Base-by-base conservation (phyloP, 1,140 invertebrate genomes). In the Halyomorpha halys region DNA sequence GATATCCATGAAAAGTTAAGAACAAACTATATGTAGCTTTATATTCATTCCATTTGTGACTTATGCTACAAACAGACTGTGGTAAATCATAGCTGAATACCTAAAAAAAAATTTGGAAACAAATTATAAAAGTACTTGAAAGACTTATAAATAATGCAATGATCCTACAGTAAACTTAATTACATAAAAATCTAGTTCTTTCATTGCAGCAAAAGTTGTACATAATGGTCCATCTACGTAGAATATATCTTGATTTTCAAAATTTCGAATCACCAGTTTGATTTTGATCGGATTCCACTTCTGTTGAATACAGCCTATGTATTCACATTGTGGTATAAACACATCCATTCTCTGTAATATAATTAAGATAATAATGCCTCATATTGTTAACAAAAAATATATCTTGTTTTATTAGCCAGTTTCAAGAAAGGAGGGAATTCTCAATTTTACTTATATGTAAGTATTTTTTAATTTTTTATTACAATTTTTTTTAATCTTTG, bases 291-390 rank as follows among this genome's bases (percentile, higher is more conserved):
- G 44, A 39, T 39, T 54, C 44, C 53, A 66, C n/a, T 54, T 30
- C 19, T 66, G 65, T 18, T 66, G 21, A 21, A 66, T 39, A 39
- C 65, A 45, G 44, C 65, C 65, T 16, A 66, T 53, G 27, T 62
- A 61, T 18, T 49, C 60, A 27, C 47, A 25, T 8, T 21, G 44
- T 25, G 59, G 61, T 19, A 51, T 30, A 44, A 61, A 66, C 1
- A 61, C 65, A 19, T 66, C 65, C 60, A 66, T 62, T 53, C 61
- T 61, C 65, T 66, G 49, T 49, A 61, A 62, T 19, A 39, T 39
- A 9, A 11, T 39, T 1, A 39, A 6, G 34, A 39, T 39, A 39
- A 39, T 39, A 39, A 39, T 39, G 5, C 34, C 6, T 39, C 34
- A 6, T 9, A 11, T 4, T 11, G 13, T 39, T 1, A 39, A 39